Percentiles rank a stretch among this genome's conserved stretches.
phyloP scores from a whole-genome alignment of 1,140 invertebrate species.

The Pseudomyrmex cubaensis region DNA sequence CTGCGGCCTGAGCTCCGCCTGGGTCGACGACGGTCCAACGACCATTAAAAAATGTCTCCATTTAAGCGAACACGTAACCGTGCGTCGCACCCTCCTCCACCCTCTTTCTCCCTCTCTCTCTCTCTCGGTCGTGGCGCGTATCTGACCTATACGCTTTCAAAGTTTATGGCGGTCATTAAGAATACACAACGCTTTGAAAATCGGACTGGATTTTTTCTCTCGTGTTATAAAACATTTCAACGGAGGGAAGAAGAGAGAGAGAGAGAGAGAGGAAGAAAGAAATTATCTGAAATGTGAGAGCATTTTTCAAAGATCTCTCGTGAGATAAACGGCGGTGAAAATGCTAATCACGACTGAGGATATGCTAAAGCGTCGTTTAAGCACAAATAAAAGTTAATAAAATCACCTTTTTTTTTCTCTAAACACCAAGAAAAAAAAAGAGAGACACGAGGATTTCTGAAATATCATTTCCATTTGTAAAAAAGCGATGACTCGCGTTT shows the following conservation, averaged over 20 bases:
- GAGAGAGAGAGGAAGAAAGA: background rate
- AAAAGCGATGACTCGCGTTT: background rate
- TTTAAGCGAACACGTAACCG: slow-evolving; percentile 48
- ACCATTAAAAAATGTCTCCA: slow-evolving; percentile 41
- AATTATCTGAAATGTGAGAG: slow-evolving; percentile 9
- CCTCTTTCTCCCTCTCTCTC: no score
- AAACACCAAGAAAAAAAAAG: background rate
- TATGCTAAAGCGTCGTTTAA: slow-evolving; percentile 8
- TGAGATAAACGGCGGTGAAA: background rate
- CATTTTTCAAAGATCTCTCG: slow-evolving; percentile 20
- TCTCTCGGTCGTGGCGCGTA: background rate
- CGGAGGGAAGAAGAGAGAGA: background rate
- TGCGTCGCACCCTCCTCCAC: background rate
- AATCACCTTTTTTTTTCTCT: background rate
- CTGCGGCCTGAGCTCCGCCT: background rate
- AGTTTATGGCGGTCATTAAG: slow-evolving; percentile 40
- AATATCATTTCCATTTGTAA: background rate
- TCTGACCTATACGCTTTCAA: slow-evolving; percentile 12
- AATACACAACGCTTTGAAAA: slow-evolving; percentile 22
- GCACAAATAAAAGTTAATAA: background rate
- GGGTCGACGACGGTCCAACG: slow-evolving; percentile 1
- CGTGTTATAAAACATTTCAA: slow-evolving; percentile 34
- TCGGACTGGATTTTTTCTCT: slow-evolving; percentile 17
- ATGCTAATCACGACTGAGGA: slow-evolving; percentile 13
- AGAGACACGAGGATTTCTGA: background rate